phyloP scores from a whole-genome alignment of 2,888 invertebrate genomes.

The Biston stratarius region DNA sequence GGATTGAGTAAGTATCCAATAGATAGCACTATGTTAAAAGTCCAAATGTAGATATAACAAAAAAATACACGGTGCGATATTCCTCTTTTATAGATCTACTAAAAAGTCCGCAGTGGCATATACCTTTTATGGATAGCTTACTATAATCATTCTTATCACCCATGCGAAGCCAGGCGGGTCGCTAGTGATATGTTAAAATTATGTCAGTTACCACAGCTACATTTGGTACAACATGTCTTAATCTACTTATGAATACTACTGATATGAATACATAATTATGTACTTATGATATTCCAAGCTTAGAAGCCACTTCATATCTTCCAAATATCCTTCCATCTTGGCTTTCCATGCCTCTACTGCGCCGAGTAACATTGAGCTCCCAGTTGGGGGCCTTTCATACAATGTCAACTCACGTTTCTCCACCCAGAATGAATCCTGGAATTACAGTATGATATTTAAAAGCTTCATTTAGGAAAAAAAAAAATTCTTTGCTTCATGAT shows the following conservation, averaged over 20 bases:
- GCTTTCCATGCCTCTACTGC: constrained; percentile 90
- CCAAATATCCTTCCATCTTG: constrained; percentile 86
- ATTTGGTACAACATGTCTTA: background rate
- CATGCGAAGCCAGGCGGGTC: too few relatives aligned
- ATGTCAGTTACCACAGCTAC: too few relatives aligned
- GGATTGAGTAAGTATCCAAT: too few relatives aligned
- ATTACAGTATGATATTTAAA: constrained; percentile 2
- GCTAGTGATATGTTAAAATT: too few relatives aligned
- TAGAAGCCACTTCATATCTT: constrained; percentile 90
- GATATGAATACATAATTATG: background rate
- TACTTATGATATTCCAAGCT: constrained; percentile 89
- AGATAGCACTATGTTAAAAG: too few relatives aligned
- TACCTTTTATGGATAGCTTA: too few relatives aligned
- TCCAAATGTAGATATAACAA: too few relatives aligned
- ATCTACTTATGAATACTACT: background rate
- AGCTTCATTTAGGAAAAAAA: background rate
- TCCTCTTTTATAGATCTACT: too few relatives aligned
- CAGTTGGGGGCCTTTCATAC: constrained; percentile 86
- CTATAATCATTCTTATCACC: too few relatives aligned
- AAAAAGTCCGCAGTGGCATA: too few relatives aligned
- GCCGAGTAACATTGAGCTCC: constrained; percentile 78
- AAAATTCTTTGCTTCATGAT: too few relatives aligned
- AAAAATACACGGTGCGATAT: too few relatives aligned
- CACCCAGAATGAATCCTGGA: constrained; percentile 86
- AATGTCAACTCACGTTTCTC: constrained; percentile 83